Base-by-base conservation (phyloP, 1,140 invertebrate genomes). In the Drosophila truncata region DNA sequence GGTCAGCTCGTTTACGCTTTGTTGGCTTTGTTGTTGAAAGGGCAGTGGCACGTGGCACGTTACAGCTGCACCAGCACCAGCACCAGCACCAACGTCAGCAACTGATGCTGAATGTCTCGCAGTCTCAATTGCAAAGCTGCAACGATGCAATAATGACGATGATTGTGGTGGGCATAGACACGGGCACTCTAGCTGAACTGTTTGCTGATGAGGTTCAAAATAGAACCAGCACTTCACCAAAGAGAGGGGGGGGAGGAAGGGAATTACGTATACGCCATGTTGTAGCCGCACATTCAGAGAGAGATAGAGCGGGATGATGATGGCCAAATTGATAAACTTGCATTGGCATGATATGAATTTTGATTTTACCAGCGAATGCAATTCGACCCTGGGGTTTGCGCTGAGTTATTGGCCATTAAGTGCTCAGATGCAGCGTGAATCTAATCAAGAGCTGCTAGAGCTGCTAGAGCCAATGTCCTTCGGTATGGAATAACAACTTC, bases 311-410 rank as follows among this genome's bases (percentile, higher is more conserved):
- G 41, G 2, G 10, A 6, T 10, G 41, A 42, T 3, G 41, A 1
- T 20, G 41, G 2, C 31, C 18, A 27, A 73, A 80, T 78, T 78
- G 75, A 78, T 78, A 78, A 71, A 78, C 76, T 78, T 46, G 33
- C 58, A 63, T 62, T 78, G 75, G 33, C 74, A 78, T 71, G 76
- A 62, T 71, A 62, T 78, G 75, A 78, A 78, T 78, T 78, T 78
- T 58, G 75, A 78, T 78, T 78, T 78, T 33, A 39, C 47, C 66
- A 69, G 39, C 27, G 20, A 60, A 11, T 39, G 46, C 59, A 66
- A 76, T 77, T 76, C 41, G 62, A 37, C 69, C 64, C 37, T 49
- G 42, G 29, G 29, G 6, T 20, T 37, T 35, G 27, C 33, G 35
- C 13, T 50, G 67, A 72, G 29, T 72, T 72, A 73, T 72, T 72